Evolutionary conservation across 2,797 vertebrate genomes (phyloP), one percentile per base, ranked within the genome.

Genomic region (Loris lydekkerianus): DNA sequence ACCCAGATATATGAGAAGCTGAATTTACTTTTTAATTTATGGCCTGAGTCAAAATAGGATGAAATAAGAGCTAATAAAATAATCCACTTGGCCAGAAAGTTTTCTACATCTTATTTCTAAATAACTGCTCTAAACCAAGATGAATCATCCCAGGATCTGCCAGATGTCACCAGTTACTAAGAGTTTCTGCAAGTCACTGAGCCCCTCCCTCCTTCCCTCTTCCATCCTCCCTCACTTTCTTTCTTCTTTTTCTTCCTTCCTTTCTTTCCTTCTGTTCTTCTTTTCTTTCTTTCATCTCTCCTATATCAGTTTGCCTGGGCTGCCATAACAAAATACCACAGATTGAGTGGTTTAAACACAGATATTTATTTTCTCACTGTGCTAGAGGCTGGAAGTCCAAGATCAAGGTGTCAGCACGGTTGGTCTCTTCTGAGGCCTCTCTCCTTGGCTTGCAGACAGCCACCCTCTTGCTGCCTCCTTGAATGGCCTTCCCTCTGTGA

Each of bases 31-130:
- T 88, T 53, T 63, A 53, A 86, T 80, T 58, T 83, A 95, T n/a
- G 53, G 58, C 29, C 46, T 25, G n/a, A 70, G 73, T 83, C 85
- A 77, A 88, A 69, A 90, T 5, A 92, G 56, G 49, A 53, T 69
- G 70, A 94, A 96, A 87, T 70, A 20, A 88, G 67, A 95, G 72
- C 69, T 56, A 65, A 84, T 77, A 86, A 94, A 97, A 81, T 25
- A 95, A 80, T n/a, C 15, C 40, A 60, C 15, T 40, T 83, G 77
- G 34, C 89, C 63, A 70, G 77, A 60, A 87, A 83, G 67, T 61
- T 17, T 27, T 77, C 43, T 75, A 15, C 31, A 23, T 27, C 86
- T 87, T 72, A 43, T 90, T 94, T 94, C 69, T 53, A 72, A 73
- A 40, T 53, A 53, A 89, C 34, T 10, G n/a, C 72, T 86, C 69